These are phyloP conservation scores for Rhimphoctona megacephalus DNA, from an alignment of 2,888 invertebrate species.

Conservation along the genomic window DNA sequence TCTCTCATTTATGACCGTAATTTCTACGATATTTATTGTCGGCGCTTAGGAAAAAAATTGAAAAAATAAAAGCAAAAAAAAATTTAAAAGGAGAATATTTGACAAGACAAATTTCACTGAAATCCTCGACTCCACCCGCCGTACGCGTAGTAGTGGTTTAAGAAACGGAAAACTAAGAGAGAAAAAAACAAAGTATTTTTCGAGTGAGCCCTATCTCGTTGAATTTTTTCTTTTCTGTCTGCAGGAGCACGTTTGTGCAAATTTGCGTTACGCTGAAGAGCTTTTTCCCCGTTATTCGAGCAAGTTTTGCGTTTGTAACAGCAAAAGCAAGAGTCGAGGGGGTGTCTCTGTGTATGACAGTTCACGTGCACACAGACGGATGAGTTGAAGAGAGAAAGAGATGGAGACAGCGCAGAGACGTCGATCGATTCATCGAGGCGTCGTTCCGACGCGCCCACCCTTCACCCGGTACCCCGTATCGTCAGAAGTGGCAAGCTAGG, in stretches of 20 bases:
- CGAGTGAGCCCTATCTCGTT: slow-evolving; percentile 13
- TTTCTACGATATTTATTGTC: slow-evolving; percentile 58
- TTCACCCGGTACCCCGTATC: slow-evolving; percentile 76
- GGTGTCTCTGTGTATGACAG: slow-evolving; percentile 20
- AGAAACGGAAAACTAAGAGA: neutral
- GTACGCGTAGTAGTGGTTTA: neutral
- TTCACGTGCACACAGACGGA: slow-evolving; percentile 17
- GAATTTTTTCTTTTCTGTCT: slow-evolving; percentile 37
- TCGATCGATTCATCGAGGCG: slow-evolving; percentile 82
- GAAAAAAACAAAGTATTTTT: slow-evolving; percentile 20
- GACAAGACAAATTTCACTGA: slow-evolving; percentile 13
- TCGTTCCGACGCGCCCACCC: slow-evolving; percentile 71
- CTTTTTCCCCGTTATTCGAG: slow-evolving; percentile 14
- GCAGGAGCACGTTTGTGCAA: slow-evolving; percentile 41
- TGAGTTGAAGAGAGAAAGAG: slow-evolving; percentile 62
- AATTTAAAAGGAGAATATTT: neutral
- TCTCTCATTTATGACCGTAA: slow-evolving; percentile 29
- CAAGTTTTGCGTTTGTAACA: slow-evolving; percentile 29
- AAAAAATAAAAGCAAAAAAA: slow-evolving; percentile 9
- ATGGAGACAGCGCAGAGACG: slow-evolving; percentile 65
- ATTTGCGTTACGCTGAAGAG: slow-evolving; percentile 28
- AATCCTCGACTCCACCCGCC: slow-evolving; percentile 24
- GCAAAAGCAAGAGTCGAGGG: slow-evolving; percentile 26
- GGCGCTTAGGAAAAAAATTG: slow-evolving; percentile 25
- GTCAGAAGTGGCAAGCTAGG: slow-evolving; percentile 57